Evolutionary conservation across 92 coral and sea anemone genomes (phyloP).

Genomic region (Siderastrea radians): DNA sequence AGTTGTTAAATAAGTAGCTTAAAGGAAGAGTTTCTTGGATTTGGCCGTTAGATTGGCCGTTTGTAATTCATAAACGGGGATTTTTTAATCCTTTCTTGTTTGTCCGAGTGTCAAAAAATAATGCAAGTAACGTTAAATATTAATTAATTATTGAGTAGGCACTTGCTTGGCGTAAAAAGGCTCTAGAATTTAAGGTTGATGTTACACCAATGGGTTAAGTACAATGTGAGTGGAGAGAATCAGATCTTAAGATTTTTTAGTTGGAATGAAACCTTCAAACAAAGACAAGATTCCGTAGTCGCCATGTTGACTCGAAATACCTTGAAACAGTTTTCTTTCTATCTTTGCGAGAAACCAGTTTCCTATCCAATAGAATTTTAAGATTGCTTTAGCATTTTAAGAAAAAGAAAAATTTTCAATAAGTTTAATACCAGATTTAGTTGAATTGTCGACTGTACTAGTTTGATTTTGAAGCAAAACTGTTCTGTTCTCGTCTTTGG

Average conservation of each 20-base stretch:
- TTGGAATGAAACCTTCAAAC: conserved; percentile 5
- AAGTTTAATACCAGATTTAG: no score
- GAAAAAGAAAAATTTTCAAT: background rate
- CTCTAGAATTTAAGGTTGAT: background rate
- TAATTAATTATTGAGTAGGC: background rate
- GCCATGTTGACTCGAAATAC: background rate
- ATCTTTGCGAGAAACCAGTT: background rate
- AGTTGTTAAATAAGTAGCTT: background rate
- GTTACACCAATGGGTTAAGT: background rate
- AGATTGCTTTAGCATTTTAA: background rate
- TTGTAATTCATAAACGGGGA: background rate
- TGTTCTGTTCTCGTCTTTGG: no score
- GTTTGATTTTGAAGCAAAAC: no score
- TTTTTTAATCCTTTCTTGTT: conserved; percentile 1
- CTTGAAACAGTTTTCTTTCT: background rate
- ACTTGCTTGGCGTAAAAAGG: background rate
- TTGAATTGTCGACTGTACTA: no score
- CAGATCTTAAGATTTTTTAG: background rate
- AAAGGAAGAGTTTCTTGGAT: background rate
- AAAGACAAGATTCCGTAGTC: conserved; percentile 26
- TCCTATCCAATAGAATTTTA: background rate
- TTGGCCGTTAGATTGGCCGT: background rate
- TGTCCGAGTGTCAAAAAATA: background rate
- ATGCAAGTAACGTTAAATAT: background rate
- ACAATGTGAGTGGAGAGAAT: background rate